Conservation (phyloP, 2,113 vertebrate genomes). For the Serranochromis macrocephalus region DNA sequence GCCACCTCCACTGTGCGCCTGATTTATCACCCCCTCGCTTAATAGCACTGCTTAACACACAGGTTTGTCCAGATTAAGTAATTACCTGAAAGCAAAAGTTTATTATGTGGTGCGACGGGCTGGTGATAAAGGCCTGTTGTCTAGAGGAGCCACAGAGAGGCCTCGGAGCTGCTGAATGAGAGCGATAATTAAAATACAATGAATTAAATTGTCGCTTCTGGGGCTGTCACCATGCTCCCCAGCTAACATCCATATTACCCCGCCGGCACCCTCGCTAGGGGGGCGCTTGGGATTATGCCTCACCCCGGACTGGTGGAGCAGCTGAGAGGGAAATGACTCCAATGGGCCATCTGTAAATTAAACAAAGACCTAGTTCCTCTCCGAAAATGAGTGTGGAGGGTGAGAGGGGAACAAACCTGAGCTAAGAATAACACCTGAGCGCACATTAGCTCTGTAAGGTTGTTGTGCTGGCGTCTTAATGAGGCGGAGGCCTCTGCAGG, state of each 20-base stretch:
- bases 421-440: conserved; percentile 35
- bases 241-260: conserved; percentile 71
- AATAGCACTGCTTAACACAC: conserved; percentile 95
- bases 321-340: conserved; percentile 33
- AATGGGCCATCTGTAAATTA: conserved; percentile 40
- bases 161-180: conserved; percentile 35
- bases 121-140: conserved; percentile 75
- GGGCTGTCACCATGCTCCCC: conserved; percentile 51
- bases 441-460: neutral
- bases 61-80: conserved; percentile 97
- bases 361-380: conserved; percentile 51
- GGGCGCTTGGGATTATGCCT: conserved; percentile 49
- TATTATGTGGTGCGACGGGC: conserved; percentile 83
- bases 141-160: conserved; percentile 34
- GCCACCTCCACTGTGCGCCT: conserved; percentile 75
- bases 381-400: neutral
- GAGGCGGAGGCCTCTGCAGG: conserved; percentile 14
- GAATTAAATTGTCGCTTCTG: conserved; percentile 61
- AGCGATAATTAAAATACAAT: conserved; percentile 73
- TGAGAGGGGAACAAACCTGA: neutral
- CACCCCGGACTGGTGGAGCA: neutral
- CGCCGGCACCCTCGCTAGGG: conserved; percentile 46
- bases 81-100: conserved; percentile 94
- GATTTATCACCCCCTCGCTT: conserved; percentile 82
- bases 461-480: conserved; percentile 12